A percentile compares a stretch with the other conserved stretches of the same genome.
Conservation (phyloP, 2,888 invertebrate genomes). For the Leucania comma region DNA sequence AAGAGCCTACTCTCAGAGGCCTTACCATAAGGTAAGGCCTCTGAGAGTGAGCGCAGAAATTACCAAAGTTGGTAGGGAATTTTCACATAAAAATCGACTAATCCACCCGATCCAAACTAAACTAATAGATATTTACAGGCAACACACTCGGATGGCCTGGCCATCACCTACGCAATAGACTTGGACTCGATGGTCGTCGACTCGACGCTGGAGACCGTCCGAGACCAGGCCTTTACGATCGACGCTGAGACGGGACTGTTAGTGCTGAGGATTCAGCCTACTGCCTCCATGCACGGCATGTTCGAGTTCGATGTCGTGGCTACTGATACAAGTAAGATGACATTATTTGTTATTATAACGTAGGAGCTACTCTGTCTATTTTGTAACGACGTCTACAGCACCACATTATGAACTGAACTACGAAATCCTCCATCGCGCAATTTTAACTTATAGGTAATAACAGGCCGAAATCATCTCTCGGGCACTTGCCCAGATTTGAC, state of each 20-base stretch:
- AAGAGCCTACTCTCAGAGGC: too few relatives aligned
- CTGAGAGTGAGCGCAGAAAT: background rate
- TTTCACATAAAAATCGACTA: background rate
- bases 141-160: conserved; percentile 88
- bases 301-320: conserved; percentile 91
- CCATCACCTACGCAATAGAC: conserved; percentile 83
- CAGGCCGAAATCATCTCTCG: too few relatives aligned
- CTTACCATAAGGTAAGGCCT: too few relatives aligned
- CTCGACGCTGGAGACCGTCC: conserved; percentile 80
- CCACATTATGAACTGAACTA: too few relatives aligned
- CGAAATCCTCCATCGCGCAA: too few relatives aligned
- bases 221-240: conserved; percentile 82
- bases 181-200: conserved; percentile 81
- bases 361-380: too few relatives aligned
- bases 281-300: conserved; percentile 91
- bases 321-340: conserved; percentile 84
- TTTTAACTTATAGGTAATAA: too few relatives aligned
- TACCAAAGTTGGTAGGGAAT: background rate
- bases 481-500: too few relatives aligned
- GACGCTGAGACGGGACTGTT: conserved; percentile 84
- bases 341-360: too few relatives aligned
- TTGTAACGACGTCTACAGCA: too few relatives aligned
- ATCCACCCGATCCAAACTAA: too few relatives aligned
- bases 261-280: conserved; percentile 87
- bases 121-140: conserved; percentile 90